Evolutionary conservation across 1,140 invertebrate genomes (phyloP), one percentile per base, ranked within the genome.

Genomic region (Halictus rubicundus): DNA sequence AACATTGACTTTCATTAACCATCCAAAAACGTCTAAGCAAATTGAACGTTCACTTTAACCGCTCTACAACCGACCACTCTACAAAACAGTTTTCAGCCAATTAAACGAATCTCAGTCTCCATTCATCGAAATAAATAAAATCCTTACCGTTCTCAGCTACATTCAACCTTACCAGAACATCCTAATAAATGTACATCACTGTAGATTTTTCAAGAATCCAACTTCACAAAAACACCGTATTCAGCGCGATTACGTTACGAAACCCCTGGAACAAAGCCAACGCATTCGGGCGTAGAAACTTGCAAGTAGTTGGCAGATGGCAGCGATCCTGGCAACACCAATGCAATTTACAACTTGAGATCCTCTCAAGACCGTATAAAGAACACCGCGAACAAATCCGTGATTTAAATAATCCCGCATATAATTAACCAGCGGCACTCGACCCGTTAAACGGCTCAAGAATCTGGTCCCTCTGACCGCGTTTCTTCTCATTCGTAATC

Each of bases 271-370:
- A 19, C 68, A 42, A 63, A 65, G 76, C 75, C 78, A 81, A 73
- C 81, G 68, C 59, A 71, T 82, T 72, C 77, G 82, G 72, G 83
- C 80, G 77, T 59, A 63, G 78, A 71, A 73, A 66, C 78, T 87
- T 80, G 64, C 78, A 83, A 83, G 80, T 87, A 83, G 79, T 71
- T 72, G 80, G 83, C 82, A 87, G 82, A 85, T 85, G 83, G 77
- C 78, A 82, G 77, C 71, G 77, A 82, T 70, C 72, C 75, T 72
- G 61, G 54, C 19, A 65, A 59, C 27, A 85, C 68, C 71, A 59
- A 57, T 74, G 78, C 79, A 77, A 76, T 81, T 86, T 84, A 74
- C 71, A 46, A 46, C 42, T 76, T 73, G 60, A 74, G 46, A 46
- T 71, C 32, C 69, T 52, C 19, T 42, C 63, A n/a, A 72, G 69